Evolutionary conservation across 2,113 vertebrate genomes (phyloP), one percentile per base, ranked within the genome.

Genomic region (Brienomyrus longianalis): DNA sequence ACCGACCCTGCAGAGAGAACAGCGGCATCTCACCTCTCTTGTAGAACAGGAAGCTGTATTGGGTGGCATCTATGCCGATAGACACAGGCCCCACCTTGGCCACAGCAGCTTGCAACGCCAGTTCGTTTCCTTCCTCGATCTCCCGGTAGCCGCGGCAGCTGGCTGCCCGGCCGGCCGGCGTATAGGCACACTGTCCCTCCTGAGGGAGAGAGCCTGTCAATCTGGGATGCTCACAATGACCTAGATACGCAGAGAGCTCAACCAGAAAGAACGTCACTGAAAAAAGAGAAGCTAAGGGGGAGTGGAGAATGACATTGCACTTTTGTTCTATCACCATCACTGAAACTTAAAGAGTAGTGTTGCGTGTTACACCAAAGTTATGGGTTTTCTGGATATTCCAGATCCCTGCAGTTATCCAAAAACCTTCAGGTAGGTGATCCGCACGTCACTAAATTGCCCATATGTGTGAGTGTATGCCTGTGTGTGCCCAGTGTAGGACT

Each of bases 31-130:
- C 93, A 98, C 98, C 98, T 80, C 91, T 95, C 92, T 95, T 96
- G 94, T 99, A 99, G 95, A 97, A 98, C 93, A 97, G 96, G 96
- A 99, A 99, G 92, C 93, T 96, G 86, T 93, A 88, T 91, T 96
- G 95, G 4, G 96, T 95, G 92, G 98, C 98, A 0, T 99, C 97
- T 3, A 99, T 98, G 92, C 96, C 98, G 89, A 99, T 96, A 0
- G 98, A 96, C 39, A 99, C 50, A 0, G 62, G 98, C 0, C 98
- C 98, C 0, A 96, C 93, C 83, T 97, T 95, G 45, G 94, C 97
- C 91, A 99, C 93, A 0, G 98, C 97, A 0, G 95, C 93, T n/a
- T 97, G 97, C 92, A 99, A 88, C 0, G 96, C 96, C 35, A 93
- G 96, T 93, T 99, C 98, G 0, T 95, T 93, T 0, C 97, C 98